A percentile compares a stretch with the other conserved stretches of the same genome.
These are phyloP conservation scores for Pegoplata infirma DNA, from an alignment of 2,888 invertebrate species.

Conservation along the genomic window DNA sequence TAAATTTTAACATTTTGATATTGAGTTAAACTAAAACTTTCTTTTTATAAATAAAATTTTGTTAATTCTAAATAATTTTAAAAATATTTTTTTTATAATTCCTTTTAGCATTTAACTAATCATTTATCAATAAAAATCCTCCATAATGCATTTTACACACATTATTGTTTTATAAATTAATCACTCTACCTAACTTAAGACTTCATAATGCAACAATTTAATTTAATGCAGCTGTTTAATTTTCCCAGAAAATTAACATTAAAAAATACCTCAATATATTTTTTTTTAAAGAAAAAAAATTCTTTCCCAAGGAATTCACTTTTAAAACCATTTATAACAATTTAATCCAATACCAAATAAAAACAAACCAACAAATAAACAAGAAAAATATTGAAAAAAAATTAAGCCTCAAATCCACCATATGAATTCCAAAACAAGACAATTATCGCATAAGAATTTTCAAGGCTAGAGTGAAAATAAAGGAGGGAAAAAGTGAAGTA, in stretches of 20 bases:
- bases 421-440: not conserved
- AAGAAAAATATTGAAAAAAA: not conserved
- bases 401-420: slow-evolving; percentile 23
- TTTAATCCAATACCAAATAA: slow-evolving; percentile 55
- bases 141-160: slow-evolving; percentile 22
- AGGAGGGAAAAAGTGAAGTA: not conserved
- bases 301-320: not conserved
- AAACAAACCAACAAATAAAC: slow-evolving; percentile 48
- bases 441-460: not conserved
- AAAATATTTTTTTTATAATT: too few relatives aligned
- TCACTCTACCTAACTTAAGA: slow-evolving; percentile 27
- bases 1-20: too few relatives aligned
- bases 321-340: slow-evolving; percentile 51
- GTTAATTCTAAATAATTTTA: too few relatives aligned
- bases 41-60: too few relatives aligned
- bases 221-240: slow-evolving; percentile 50
- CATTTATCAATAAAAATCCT: not conserved
- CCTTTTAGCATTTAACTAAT: not conserved
- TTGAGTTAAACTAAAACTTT: too few relatives aligned
- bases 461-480: slow-evolving; percentile 16
- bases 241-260: slow-evolving; percentile 30
- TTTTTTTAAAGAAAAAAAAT: too few relatives aligned
- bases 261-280: slow-evolving; percentile 20
- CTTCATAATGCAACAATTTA: slow-evolving; percentile 7
- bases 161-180: slow-evolving; percentile 33